Percentiles rank a stretch among this genome's conserved stretches.
These are phyloP conservation scores for Latheticus oryzae DNA, from an alignment of 2,888 invertebrate genomes.

Conservation along the genomic window DNA sequence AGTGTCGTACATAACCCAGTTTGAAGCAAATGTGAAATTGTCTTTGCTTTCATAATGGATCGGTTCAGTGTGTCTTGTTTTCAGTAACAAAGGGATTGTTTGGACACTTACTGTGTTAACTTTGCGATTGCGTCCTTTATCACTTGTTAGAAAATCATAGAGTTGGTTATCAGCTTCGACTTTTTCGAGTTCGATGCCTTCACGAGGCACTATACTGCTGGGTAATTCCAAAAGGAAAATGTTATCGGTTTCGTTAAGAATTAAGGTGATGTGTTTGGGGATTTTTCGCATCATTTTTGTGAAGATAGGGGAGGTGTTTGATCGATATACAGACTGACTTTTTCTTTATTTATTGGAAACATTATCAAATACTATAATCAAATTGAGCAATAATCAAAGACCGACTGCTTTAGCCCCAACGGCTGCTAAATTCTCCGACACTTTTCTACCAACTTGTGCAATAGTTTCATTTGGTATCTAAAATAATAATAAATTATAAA, in stretches of 20 bases:
- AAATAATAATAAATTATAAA: slow-evolving; percentile 43
- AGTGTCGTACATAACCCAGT: slow-evolving; percentile 84
- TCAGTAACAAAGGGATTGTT: slow-evolving; percentile 72
- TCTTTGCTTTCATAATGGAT: slow-evolving; percentile 66
- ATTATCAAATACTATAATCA: no score
- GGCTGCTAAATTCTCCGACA: slow-evolving; percentile 53
- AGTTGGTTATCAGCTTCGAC: slow-evolving; percentile 74
- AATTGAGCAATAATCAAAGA: slow-evolving; percentile 47
- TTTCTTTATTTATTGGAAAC: no score
- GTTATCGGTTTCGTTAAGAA: slow-evolving; percentile 77
- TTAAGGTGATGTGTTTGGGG: slow-evolving; percentile 72
- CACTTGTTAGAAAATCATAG: slow-evolving; percentile 76
- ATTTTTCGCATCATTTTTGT: slow-evolving; percentile 51
- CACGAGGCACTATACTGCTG: slow-evolving; percentile 72
- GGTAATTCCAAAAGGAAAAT: slow-evolving; percentile 73
- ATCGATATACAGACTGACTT: no score
- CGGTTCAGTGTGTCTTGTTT: slow-evolving; percentile 74
- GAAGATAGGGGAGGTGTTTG: slow-evolving; percentile 5
- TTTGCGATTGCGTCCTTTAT: slow-evolving; percentile 76
- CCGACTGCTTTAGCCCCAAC: slow-evolving; percentile 60
- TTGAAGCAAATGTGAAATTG: slow-evolving; percentile 75
- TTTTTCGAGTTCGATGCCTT: slow-evolving; percentile 67
- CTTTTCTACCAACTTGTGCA: slow-evolving; percentile 53
- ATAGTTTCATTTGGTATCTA: slow-evolving; percentile 55
- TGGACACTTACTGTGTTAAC: slow-evolving; percentile 76